Evolutionary conservation across 2,113 vertebrate genomes (phyloP).

Genomic region (Anoplopoma fimbria): DNA sequence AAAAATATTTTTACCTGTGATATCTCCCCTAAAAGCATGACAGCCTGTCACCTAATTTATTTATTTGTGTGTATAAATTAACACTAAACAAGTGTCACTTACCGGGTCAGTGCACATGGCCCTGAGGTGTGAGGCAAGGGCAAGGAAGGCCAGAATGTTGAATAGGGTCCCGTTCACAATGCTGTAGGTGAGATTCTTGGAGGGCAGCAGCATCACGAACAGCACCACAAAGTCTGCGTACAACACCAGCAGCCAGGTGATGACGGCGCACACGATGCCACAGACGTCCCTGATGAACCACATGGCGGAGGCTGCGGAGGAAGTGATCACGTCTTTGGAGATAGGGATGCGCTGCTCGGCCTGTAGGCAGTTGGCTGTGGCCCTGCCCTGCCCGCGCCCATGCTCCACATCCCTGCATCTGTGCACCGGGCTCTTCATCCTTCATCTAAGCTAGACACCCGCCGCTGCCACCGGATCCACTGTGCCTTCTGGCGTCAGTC

Average conservation of each 20-base stretch:
- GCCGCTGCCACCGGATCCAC: slow-evolving; percentile 24
- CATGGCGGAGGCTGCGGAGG: slow-evolving; percentile 88
- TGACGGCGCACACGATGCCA: slow-evolving; percentile 93
- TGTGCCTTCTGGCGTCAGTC: slow-evolving; percentile 35
- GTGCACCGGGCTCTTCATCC: slow-evolving; percentile 92
- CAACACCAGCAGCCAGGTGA: slow-evolving; percentile 97
- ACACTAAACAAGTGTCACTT: slow-evolving; percentile 72
- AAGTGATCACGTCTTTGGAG: slow-evolving; percentile 85
- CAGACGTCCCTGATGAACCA: slow-evolving; percentile 98
- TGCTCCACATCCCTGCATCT: slow-evolving; percentile 89
- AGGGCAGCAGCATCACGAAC: slow-evolving; percentile 96
- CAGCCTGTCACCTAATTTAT: not conserved
- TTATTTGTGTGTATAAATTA: not conserved
- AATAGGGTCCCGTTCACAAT: slow-evolving; percentile 92
- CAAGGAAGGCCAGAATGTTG: slow-evolving; percentile 94
- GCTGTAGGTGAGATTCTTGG: slow-evolving; percentile 93
- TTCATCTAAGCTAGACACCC: slow-evolving; percentile 75
- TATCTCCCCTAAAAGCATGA: too few species aligned
- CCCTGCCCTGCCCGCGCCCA: slow-evolving; percentile 87
- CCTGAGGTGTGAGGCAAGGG: slow-evolving; percentile 94
- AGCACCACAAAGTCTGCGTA: slow-evolving; percentile 98
- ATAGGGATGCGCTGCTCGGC: slow-evolving; percentile 91
- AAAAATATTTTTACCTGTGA: too few species aligned
- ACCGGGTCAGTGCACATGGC: slow-evolving; percentile 99
- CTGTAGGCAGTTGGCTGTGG: slow-evolving; percentile 83